Evolutionary conservation across 2,888 invertebrate genomes (phyloP), one percentile per base, ranked within the genome.

Genomic region (Mesoligia furuncula): DNA sequence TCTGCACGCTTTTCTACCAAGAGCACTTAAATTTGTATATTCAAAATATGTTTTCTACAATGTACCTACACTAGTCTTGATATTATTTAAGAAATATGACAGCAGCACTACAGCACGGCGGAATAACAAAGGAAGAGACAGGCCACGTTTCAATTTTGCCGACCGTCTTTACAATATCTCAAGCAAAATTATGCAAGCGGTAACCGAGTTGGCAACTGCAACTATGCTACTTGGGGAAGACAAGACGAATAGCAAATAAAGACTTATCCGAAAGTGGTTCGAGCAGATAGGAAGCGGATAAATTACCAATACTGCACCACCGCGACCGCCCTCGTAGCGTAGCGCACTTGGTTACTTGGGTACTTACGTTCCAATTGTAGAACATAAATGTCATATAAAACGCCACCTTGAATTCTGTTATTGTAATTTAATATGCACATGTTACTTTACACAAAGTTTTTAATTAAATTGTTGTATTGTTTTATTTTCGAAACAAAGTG

Each of bases 211-310:
- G 86, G 89, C 82, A 85, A 85, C 80, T 82, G 82, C 82, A 85
- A 84, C 89, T 76, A 78, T 79, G 82, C 78, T 87, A 81, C 81
- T 85, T 81, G 72, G 73, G 75, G 72, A 71, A 87, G 81, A 85
- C 79, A 89, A 89, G 87, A 89, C 84, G 85, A 79, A 89, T 88
- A 83, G 87, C 86, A 89, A 89, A 91, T 90, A 90, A 88, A 89
- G 85, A 89, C 81, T 87, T 87, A 88, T 88, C 88, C 80, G 72
- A 78, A 85, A 80, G 83, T 80, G 81, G 80, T 84, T 83, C 75
- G 65, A 59, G 64, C 75, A 62, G 89, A 90, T 86, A 88, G 87
- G 86, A 87, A 73, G 86, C 77, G 80, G 77, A 90, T 90, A 88
- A 88, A 90, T 91, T 86, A 87, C 79, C 59, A 80, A 77, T 72